Evolutionary conservation across 2,113 vertebrate species (phyloP), one percentile per base, ranked within the genome.

Genomic region (Brachypodius melanocephalos): DNA sequence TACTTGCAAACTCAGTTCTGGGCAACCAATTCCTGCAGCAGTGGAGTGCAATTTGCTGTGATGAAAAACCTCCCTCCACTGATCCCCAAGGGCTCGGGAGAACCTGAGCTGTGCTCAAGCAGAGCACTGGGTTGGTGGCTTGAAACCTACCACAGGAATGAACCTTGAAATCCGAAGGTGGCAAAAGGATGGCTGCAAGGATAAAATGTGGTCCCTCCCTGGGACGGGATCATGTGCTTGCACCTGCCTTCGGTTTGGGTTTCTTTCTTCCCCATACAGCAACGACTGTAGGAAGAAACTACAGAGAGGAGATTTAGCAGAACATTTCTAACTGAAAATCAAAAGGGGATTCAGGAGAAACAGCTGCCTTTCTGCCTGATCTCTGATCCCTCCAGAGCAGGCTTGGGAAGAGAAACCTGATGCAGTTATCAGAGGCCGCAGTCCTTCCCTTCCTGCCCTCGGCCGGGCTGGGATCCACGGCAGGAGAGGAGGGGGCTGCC

Each of bases 351-450:
- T 82, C 81, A 38, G 80, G 61, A 89, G 63, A 68, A 95, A 75
- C 82, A 95, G 91, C 88, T 95, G 75, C 54, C 38, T 79, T 46
- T 77, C 51, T 21, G 36, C 36, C 17, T 11, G 69, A 68, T 51
- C 74, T 89, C 42, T 55, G 71, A 49, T 55, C 62, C 25, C 88
- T 77, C 43, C 65, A 54, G 48, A 85, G 77, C 90, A 79, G 43
- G 36, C 77, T 88, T 36, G 61, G 81, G 92, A 94, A 85, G 89
- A n/a, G 85, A 92, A 96, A 77, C 78, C 46, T 7, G 48, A 59
- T 46, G 78, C 55, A 75, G 43, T 29, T 71, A 92, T 79, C 42
- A 9, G 42, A 62, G 69, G 59, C 75, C 25, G 14, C 61, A 31
- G 20, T 16, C 43, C 22, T 73, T 49, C 72, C 69, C 81, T 89